Conservation (phyloP, 2,888 invertebrate genomes). For the Melinopterus prodromus region DNA sequence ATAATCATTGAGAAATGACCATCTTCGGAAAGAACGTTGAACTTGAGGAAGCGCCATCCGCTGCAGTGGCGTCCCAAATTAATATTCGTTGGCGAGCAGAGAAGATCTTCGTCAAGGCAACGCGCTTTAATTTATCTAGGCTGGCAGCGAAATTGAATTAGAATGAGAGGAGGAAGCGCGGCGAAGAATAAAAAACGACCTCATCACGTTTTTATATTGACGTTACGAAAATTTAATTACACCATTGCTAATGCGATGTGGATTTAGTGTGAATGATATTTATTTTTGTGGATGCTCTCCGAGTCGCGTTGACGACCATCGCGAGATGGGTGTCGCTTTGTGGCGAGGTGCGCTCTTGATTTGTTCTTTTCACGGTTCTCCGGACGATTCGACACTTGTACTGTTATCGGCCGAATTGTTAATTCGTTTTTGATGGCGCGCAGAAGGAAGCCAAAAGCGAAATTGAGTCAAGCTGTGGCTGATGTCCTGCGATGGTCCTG, state of each 20-base stretch:
- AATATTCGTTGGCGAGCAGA: slow-evolving; percentile 7
- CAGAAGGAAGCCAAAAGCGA: background rate
- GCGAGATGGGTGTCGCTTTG: background rate
- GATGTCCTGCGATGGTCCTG: background rate
- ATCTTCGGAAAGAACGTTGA: background rate
- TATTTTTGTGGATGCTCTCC: background rate
- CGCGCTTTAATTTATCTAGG: background rate
- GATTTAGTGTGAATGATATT: slow-evolving; percentile 9
- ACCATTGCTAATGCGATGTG: slow-evolving; percentile 9
- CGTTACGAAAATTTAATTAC: slow-evolving; percentile 14
- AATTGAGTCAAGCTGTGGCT: background rate
- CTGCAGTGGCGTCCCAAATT: slow-evolving; percentile 10
- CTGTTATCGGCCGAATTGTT: background rate
- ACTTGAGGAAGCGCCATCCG: background rate
- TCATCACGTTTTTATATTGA: slow-evolving; percentile 21
- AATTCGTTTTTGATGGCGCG: background rate
- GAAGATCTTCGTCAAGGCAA: background rate
- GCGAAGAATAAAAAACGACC: slow-evolving; percentile 8
- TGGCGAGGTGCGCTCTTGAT: background rate
- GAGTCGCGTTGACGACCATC: background rate
- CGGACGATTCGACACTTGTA: background rate
- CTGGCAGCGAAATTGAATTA: background rate
- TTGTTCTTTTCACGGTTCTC: background rate
- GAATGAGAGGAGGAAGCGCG: background rate
- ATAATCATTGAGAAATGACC: background rate